Conservation (phyloP, 2,797 vertebrate genomes). For the Zenarchopterus dispar region DNA sequence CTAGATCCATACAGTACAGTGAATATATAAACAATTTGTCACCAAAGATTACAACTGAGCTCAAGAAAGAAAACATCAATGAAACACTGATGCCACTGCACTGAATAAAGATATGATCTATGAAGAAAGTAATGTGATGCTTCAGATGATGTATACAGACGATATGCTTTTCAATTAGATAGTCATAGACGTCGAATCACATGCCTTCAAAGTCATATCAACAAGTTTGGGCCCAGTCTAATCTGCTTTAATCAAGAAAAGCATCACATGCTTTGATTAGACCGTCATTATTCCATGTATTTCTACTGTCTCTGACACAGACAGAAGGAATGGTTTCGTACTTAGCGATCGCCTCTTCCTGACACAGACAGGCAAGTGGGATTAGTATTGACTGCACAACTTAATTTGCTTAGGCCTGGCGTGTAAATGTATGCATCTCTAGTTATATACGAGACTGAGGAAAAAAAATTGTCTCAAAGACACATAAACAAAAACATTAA, state of each 20-base stretch:
- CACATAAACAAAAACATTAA: constrained; percentile 22
- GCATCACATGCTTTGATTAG: constrained; percentile 66
- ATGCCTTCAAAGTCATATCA: constrained; percentile 34
- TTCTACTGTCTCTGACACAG: constrained; percentile 51
- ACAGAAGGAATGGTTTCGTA: constrained; percentile 43
- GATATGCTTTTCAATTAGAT: constrained; percentile 49
- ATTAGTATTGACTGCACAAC: constrained; percentile 52
- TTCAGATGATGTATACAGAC: constrained; percentile 19
- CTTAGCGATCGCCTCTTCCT: constrained; percentile 49
- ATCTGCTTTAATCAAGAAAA: constrained; percentile 68
- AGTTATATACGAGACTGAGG: constrained; percentile 8
- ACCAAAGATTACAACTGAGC: constrained; percentile 24
- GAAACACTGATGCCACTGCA: constrained; percentile 14
- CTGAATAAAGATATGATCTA: constrained; percentile 19
- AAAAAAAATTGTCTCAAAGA: constrained; percentile 20
- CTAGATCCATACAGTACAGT: constrained; percentile 7
- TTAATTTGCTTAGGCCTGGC: constrained; percentile 49
- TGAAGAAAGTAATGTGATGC: constrained; percentile 17
- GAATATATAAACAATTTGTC: constrained; percentile 37
- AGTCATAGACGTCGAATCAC: neutral
- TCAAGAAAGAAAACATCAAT: constrained; percentile 5
- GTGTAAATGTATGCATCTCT: constrained; percentile 45
- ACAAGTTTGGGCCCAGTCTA: constrained; percentile 59
- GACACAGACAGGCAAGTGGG: constrained; percentile 50
- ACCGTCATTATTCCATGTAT: constrained; percentile 59